Percentiles rank a stretch among this genome's conserved stretches.
These are phyloP conservation scores for Siniperca scherzeri DNA, from an alignment of 2,797 vertebrate species.

Conservation along the genomic window DNA sequence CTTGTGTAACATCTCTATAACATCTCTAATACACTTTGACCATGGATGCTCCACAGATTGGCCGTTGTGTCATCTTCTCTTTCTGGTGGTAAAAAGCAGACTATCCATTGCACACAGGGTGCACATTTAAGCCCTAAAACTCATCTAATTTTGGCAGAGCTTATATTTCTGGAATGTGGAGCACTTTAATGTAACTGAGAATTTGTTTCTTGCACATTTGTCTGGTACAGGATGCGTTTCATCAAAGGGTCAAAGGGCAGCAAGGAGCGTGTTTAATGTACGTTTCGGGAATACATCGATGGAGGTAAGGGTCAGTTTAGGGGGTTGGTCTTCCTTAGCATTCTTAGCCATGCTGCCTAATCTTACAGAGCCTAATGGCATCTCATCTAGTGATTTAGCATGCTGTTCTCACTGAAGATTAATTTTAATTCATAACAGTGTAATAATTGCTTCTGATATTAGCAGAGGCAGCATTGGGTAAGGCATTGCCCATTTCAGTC, in stretches of 20 bases:
- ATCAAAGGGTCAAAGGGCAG: constrained; percentile 20
- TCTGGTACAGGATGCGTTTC: constrained; percentile 17
- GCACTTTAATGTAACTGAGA: constrained; percentile 18
- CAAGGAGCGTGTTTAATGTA: not conserved
- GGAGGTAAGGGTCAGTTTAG: not conserved
- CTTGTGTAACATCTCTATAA: constrained; percentile 41
- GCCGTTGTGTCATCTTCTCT: constrained; percentile 60
- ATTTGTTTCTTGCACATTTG: not conserved
- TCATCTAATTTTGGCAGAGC: constrained; percentile 24
- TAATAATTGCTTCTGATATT: no score
- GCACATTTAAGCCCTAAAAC: constrained; percentile 34
- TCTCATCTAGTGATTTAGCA: no score
- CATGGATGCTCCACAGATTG: constrained; percentile 64
- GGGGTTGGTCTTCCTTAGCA: no score
- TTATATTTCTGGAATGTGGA: constrained; percentile 23
- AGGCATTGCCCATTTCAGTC: no score
- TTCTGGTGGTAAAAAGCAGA: constrained; percentile 71
- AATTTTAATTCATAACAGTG: no score
- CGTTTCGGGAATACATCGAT: not conserved
- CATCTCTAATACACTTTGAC: constrained; percentile 52
- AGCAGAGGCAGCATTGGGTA: no score
- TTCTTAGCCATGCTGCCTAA: no score
- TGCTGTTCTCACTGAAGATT: no score
- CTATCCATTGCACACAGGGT: constrained; percentile 44
- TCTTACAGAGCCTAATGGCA: not conserved